Evolutionary conservation across 2,888 invertebrate genomes (phyloP).

Genomic region (Hoplodrina ambigua): DNA sequence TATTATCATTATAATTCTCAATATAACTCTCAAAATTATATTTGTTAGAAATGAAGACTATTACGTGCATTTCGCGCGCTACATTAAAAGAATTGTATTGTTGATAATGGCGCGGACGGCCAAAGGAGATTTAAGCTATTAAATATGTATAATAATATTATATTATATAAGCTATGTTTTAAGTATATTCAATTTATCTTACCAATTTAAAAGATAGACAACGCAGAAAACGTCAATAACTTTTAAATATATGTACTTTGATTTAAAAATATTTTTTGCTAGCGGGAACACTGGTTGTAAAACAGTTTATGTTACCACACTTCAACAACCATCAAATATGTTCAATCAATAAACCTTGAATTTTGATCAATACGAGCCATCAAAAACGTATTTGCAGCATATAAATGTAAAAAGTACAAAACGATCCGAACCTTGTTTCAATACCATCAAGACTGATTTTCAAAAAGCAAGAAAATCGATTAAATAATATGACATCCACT

Average conservation of each 20-base stretch:
- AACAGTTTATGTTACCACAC: conserved; percentile 22
- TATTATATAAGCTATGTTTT: conserved; percentile 11
- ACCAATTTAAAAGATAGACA: conserved; percentile 6
- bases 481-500: conserved; percentile 41
- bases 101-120: neutral
- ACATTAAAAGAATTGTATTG: neutral
- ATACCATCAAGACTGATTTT: conserved; percentile 8
- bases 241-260: conserved; percentile 3
- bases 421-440: neutral
- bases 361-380: conserved; percentile 18
- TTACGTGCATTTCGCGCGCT: no score
- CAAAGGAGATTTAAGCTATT: neutral
- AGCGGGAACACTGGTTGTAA: conserved; percentile 24
- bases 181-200: conserved; percentile 22
- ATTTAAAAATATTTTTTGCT: conserved; percentile 10
- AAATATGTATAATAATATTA: neutral
- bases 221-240: conserved; percentile 19
- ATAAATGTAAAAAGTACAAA: conserved; percentile 11
- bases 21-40: no score
- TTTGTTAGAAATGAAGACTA: no score
- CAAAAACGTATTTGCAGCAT: neutral
- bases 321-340: neutral
- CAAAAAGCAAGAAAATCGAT: neutral
- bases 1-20: no score
- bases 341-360: conserved; percentile 4